These are phyloP conservation scores for Lamellibrachia luymesi DNA, from an alignment of 1,140 invertebrate species.

Conservation along the genomic window DNA sequence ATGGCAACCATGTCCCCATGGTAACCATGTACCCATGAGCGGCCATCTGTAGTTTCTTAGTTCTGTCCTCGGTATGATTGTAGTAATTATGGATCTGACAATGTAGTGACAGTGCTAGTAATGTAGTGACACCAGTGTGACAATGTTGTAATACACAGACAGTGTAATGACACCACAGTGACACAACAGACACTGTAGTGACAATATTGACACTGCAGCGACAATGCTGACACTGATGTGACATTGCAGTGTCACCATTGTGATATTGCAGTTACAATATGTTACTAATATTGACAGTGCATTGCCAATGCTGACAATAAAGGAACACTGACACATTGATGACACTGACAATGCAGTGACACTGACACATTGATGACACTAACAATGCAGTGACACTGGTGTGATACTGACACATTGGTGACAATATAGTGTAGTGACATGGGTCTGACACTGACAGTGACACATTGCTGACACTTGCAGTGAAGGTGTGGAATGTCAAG, in stretches of 20 bases:
- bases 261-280: too few species aligned
- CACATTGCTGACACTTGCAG: conserved; percentile 30
- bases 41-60: not conserved
- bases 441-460: not conserved
- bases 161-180: not conserved
- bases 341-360: too few species aligned
- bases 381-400: not conserved
- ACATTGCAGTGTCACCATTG: too few species aligned
- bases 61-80: not conserved
- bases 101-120: not conserved
- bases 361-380: too few species aligned
- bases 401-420: not conserved
- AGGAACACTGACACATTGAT: too few species aligned
- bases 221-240: not conserved
- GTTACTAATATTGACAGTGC: too few species aligned
- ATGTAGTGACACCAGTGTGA: not conserved
- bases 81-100: not conserved
- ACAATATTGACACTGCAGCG: not conserved
- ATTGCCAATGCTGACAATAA: too few species aligned
- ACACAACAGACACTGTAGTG: not conserved
- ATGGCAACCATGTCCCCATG: not conserved
- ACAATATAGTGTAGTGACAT: not conserved
- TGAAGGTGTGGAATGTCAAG: conserved; percentile 54
- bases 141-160: too few species aligned
- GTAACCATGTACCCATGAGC: not conserved